phyloP scores from a whole-genome alignment of 2,113 vertebrate genomes.

The Malurus alboscapulatus region DNA sequence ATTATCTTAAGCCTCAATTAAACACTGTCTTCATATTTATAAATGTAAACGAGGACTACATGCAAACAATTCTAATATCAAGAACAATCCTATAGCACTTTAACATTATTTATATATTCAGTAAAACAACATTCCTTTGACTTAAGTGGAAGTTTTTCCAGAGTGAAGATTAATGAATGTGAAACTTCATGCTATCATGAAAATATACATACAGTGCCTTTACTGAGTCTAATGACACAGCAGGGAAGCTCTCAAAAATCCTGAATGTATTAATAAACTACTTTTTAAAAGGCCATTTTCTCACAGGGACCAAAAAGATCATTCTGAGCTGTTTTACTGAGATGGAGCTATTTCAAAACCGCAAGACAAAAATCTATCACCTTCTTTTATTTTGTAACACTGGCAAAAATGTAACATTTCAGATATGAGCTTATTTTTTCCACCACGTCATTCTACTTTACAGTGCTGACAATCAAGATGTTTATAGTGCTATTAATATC shows the following conservation, averaged over 20 bases:
- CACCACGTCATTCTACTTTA: background rate
- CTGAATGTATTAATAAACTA: background rate
- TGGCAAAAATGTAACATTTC: slow-evolving; percentile 3
- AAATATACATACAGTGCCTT: background rate
- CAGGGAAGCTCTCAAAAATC: background rate
- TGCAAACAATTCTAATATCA: background rate
- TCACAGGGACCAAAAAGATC: background rate
- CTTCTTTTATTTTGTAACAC: slow-evolving; percentile 21
- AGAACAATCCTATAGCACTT: background rate
- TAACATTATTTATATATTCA: background rate
- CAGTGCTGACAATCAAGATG: background rate
- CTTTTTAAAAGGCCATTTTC: background rate
- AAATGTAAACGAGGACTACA: background rate
- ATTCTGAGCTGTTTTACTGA: background rate
- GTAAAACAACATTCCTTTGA: background rate
- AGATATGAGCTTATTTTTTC: background rate
- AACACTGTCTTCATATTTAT: background rate
- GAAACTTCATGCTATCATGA: background rate
- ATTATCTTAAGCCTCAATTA: background rate
- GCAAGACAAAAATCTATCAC: background rate
- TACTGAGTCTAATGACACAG: background rate
- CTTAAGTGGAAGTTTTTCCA: background rate
- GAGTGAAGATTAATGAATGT: background rate
- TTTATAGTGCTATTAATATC: slow-evolving; percentile 38
- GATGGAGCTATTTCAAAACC: background rate